Evolutionary conservation across 2,113 vertebrate species (phyloP).

Genomic region (Emberiza fucata): DNA sequence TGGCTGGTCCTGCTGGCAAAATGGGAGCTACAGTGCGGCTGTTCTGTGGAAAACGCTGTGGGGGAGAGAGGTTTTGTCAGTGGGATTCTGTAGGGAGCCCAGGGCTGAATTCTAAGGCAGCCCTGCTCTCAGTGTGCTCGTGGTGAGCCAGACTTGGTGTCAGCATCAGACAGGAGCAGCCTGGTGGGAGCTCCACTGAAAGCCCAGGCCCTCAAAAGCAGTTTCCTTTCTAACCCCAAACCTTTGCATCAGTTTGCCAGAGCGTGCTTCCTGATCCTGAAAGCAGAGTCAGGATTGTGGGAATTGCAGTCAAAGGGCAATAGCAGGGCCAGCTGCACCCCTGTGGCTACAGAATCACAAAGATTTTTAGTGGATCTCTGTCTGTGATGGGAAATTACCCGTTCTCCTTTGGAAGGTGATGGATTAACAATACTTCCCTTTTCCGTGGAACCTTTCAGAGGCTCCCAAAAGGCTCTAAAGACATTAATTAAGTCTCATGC

Average conservation of each 20-base stretch:
- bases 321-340: neutral
- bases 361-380: neutral
- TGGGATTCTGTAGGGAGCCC: neutral
- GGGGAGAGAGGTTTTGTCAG: neutral
- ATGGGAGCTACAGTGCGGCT: neutral
- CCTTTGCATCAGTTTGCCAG: neutral
- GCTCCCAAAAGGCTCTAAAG: neutral
- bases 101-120: neutral
- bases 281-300: neutral
- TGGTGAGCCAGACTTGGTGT: neutral
- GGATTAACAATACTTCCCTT: neutral
- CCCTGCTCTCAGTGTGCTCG: neutral
- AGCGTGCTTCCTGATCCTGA: neutral
- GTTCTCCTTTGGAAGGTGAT: neutral
- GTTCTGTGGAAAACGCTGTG: neutral
- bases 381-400: neutral
- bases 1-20: neutral
- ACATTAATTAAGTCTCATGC: slow-evolving; percentile 14
- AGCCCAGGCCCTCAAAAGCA: neutral
- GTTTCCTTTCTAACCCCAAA: neutral
- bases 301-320: neutral
- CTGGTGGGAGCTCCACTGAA: neutral
- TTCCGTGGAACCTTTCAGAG: neutral
- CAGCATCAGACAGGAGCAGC: accelerated
- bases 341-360: neutral